Base-by-base conservation (phyloP, 1,140 invertebrate genomes). In the Dendrolimus punctatus region DNA sequence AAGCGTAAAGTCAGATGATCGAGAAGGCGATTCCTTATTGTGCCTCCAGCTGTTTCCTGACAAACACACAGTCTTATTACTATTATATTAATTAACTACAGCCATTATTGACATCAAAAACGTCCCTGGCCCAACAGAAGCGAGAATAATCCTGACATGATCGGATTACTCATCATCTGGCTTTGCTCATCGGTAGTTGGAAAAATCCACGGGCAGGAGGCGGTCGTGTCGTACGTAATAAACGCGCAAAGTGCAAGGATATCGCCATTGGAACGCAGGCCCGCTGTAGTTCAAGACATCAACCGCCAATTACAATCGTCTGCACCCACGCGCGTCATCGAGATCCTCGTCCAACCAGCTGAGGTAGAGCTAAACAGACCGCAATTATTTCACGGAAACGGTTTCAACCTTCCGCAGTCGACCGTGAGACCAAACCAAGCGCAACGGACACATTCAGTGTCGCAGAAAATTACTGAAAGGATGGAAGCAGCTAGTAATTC, bases 1-100 rank as follows among this genome's bases (percentile, higher is more conserved):
- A 71, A 70, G 43, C 57, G 59, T 68, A 58, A 67, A 59, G 58
- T 53, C 39, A 51, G 58, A 56, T 50, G 52, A 52, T 60, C 56
- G 54, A 53, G 38, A 62, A 58, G 52, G 45, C 39, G 56, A 47
- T 45, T 51, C 51, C 48, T 68, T 66, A 69, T 67, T 65, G 58
- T 60, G 51, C 49, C 51, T 51, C 48, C 52, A 66, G 49, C 57
- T 65, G 60, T 63, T 62, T 64, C 57, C 6, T 50, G 44, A 62
- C 46, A 43, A 62, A 55, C 57, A 72, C 58, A 61, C 55, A 55
- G 40, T 49, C 48, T 8, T 10, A 40, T 2, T 40, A 40, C 48
- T 37, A 5, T 53, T 44, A 37, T 10, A n/a, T 44, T 37, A 9
- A 40, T 38, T n/a, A 42, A 42, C 6, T n/a, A 42, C n/a, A 42